Evolutionary conservation across 1,140 invertebrate genomes (phyloP), one percentile per base, ranked within the genome.

Genomic region (Sycobia sp.): DNA sequence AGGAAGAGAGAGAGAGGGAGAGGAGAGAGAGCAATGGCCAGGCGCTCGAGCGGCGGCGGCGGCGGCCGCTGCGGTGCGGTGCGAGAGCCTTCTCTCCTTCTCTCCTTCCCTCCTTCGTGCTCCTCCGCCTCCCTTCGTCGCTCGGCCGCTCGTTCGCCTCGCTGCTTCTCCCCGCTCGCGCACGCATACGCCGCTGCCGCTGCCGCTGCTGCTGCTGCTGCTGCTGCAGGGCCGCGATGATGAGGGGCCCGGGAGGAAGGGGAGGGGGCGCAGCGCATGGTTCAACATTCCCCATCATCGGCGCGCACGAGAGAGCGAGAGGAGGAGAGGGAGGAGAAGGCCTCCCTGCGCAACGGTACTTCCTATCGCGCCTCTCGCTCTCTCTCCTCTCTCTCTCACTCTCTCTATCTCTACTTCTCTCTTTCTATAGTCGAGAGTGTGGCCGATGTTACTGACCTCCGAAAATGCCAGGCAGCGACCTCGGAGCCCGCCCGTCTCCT

Each of bases 381-480:
- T 55, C 71, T 75, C 68, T 68, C 16, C 44, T 58, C 38, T 43
- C 56, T 46, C 55, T 25, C 67, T 68, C 66, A 53, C 62, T 53
- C 62, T 70, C 73, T 65, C 36, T 4, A 14, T 39, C 11, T n/a
- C 4, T 14, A 10, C 3, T 9, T 39, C 36, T 39, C 36, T 39
- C 13, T 39, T 39, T 14, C 36, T 7, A 4, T 39, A 10, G 3
- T 39, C 16, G 36, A 3, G 11, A 9, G n/a, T n/a, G n/a, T n/a
- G n/a, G n/a, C n/a, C n/a, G n/a, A n/a, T n/a, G 78, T 81, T 80
- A 81, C 78, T 81, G 76, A 80, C 77, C 78, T 81, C 79, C 77
- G 77, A 80, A 81, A 81, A 79, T 79, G 75, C 71, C n/a, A 14
- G 34, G n/a, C 46, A 43, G n/a, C 16, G 10, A 22, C 49, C 27